Percentiles rank a stretch among this genome's conserved stretches.
Evolutionary conservation across 2,797 vertebrate genomes (phyloP).

Genomic region (Melanotaenia pygmaea): DNA sequence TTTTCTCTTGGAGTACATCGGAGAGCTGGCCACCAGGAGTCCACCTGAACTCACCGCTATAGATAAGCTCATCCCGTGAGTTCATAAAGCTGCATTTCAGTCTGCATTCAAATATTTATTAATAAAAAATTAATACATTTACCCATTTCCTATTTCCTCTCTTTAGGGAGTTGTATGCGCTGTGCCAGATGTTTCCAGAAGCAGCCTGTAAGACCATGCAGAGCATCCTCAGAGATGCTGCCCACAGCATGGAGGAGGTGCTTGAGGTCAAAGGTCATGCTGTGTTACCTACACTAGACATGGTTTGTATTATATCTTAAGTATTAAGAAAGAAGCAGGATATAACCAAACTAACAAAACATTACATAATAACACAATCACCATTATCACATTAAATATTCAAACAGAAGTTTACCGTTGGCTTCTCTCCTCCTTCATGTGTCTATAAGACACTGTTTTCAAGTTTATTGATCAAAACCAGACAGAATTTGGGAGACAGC

Average conservation of each 20-base stretch:
- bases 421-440: neutral
- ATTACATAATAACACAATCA: neutral
- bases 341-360: neutral
- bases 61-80: slow-evolving; percentile 89
- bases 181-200: slow-evolving; percentile 93
- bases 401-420: neutral
- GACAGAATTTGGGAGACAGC: neutral
- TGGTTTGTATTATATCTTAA: slow-evolving; percentile 74
- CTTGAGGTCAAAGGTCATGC: slow-evolving; percentile 88
- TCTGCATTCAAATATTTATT: neutral
- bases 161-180: slow-evolving; percentile 86
- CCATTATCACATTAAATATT: neutral
- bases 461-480: neutral
- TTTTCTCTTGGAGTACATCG: slow-evolving; percentile 92
- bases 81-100: slow-evolving; percentile 2
- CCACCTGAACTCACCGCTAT: slow-evolving; percentile 86
- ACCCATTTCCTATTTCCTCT: neutral
- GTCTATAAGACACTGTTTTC: too few relatives aligned
- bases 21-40: slow-evolving; percentile 84
- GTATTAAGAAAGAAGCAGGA: neutral
- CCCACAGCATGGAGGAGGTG: slow-evolving; percentile 85
- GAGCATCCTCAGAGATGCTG: slow-evolving; percentile 84
- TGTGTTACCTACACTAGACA: slow-evolving; percentile 84
- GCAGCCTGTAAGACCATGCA: slow-evolving; percentile 83
- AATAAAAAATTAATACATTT: neutral